These are phyloP conservation scores for Papilio dardanus DNA, from an alignment of 1,140 invertebrate species.

Conservation along the genomic window DNA sequence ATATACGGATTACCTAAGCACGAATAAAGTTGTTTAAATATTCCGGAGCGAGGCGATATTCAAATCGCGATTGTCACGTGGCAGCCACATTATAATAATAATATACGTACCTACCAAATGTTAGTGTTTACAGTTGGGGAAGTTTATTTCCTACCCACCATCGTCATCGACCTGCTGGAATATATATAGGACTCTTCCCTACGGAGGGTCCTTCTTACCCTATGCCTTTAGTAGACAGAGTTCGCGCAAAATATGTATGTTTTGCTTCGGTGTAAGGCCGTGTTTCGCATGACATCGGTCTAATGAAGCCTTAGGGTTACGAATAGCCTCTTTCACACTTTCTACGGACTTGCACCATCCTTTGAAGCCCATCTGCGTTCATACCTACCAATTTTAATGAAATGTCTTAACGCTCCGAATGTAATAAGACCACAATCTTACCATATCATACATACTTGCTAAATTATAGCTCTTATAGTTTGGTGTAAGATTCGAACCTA, in stretches of 20 bases:
- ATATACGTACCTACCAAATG: constrained; percentile 17
- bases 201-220: too few relatives aligned
- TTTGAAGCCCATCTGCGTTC: too few relatives aligned
- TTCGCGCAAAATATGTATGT: too few relatives aligned
- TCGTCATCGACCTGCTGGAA: too few relatives aligned
- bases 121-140: neutral
- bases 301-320: too few relatives aligned
- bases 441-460: neutral
- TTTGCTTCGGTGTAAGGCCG: too few relatives aligned
- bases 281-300: too few relatives aligned
- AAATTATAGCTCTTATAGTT: neutral
- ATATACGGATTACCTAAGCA: constrained; percentile 15
- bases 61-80: constrained; percentile 32
- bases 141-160: neutral
- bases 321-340: too few relatives aligned
- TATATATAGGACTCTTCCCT: too few relatives aligned
- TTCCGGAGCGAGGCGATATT: constrained; percentile 33
- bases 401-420: neutral
- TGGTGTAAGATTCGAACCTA: neutral
- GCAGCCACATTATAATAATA: constrained; percentile 34
- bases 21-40: constrained; percentile 27
- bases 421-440: neutral
- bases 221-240: too few relatives aligned
- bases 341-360: too few relatives aligned
- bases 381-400: neutral